Base-by-base conservation (phyloP, 2,888 invertebrate species). In the Dasypogon diadema region DNA sequence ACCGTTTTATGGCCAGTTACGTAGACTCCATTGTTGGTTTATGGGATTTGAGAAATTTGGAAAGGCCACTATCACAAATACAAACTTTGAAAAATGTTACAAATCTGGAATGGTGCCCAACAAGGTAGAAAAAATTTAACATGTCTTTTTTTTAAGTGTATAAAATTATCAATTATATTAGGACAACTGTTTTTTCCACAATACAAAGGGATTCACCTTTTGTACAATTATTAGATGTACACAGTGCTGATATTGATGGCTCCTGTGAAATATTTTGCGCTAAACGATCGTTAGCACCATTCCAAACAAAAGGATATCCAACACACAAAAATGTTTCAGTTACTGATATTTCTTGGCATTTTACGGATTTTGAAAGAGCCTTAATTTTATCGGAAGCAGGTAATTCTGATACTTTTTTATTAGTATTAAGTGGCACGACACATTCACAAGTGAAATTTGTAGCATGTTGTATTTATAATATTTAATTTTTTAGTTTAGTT, bases 21-120 rank as follows among this genome's bases (percentile, higher is more conserved):
- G 89, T 91, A 55, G 96, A 96, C 82, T 92, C 91, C 82, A 91
- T 92, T 81, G 91, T 95, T 75, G 91, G 91, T 78, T 89, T 97
- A 76, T 98, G 97, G 97, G 98, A 98, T 85, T 90, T 92, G 60
- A 88, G 97, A 75, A 92, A 92, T 82, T 92, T 97, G 83, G 94
- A 95, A 80, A 92, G 94, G 82, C 96, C 97, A 0, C 87, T 94
- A 26, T 90, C 92, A 10, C 87, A 95, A 77, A 90, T 90, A 63
- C 92, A 92, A 81, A 85, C 84, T 0, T 85, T 87, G 34, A 92
- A 92, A 82, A 90, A 91, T 75, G 88, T 96, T 74, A 88, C 90
- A 12, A 93, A 92, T 86, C 89, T 97, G 68, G 89, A 90, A 77
- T 97, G 97, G 97, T 95, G 96, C 83, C 96, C 96, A 2, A 96